phyloP scores from a whole-genome alignment of 2,113 vertebrate genomes.

The Zapornia atra region DNA sequence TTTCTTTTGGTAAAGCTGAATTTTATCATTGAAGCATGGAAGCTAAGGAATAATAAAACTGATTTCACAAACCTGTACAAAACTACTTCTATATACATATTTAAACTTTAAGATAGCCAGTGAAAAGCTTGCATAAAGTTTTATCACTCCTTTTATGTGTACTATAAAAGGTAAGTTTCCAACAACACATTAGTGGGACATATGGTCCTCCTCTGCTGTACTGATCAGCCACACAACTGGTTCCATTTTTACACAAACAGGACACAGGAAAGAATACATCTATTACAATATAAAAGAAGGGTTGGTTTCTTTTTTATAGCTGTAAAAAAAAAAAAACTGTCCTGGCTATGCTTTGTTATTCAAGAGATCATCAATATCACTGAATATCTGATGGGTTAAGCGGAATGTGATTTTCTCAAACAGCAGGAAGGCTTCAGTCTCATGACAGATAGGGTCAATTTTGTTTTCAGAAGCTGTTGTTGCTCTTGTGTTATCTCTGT shows the following conservation, averaged over 20 bases:
- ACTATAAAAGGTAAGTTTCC: not conserved
- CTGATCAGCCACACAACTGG: not conserved
- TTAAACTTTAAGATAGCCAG: conserved; percentile 17
- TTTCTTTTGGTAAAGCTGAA: conserved; percentile 45
- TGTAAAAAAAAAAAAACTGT: not conserved
- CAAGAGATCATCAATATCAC: conserved; percentile 57
- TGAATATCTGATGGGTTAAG: conserved; percentile 58
- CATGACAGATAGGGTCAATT: conserved; percentile 63
- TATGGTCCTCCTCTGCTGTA: not conserved
- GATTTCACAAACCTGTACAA: not conserved
- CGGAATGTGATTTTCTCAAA: conserved; percentile 55
- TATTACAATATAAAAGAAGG: not conserved
- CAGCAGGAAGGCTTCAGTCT: conserved; percentile 14
- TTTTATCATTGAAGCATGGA: conserved; percentile 15
- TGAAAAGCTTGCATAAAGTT: not conserved
- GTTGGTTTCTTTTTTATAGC: not conserved
- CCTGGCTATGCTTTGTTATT: conserved; percentile 40
- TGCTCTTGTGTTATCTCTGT: conserved; percentile 4
- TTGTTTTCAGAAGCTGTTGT: conserved; percentile 56
- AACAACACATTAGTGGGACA: not conserved
- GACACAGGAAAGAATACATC: not conserved
- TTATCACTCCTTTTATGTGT: not conserved
- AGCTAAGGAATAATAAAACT: conserved; percentile 3
- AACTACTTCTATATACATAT: conserved; percentile 8
- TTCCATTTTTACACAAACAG: not conserved